Evolutionary conservation across 1,140 invertebrate genomes (phyloP).

Genomic region (Anastatus disparis): DNA sequence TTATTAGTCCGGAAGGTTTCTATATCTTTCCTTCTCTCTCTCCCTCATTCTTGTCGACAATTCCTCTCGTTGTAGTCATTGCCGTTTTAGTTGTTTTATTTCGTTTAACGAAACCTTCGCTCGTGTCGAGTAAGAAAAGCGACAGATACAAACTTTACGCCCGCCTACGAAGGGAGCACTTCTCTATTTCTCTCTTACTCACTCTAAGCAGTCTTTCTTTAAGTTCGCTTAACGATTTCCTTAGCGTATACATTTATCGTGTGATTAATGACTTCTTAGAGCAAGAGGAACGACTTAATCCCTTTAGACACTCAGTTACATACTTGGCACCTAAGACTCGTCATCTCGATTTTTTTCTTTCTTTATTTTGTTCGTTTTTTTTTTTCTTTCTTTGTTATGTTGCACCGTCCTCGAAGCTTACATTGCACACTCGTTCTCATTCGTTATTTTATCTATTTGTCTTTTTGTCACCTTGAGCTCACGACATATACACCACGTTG

Average conservation of each 20-base stretch:
- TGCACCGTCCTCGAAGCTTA: not conserved
- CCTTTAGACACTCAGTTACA: constrained; percentile 47
- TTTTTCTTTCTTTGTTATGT: not conserved
- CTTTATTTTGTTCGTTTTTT: not conserved
- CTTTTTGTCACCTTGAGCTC: constrained; percentile 13
- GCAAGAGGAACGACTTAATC: constrained; percentile 56
- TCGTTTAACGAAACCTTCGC: too few relatives aligned
- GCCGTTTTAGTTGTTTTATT: too few relatives aligned
- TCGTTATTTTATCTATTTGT: constrained; percentile 19
- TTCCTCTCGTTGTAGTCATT: not conserved
- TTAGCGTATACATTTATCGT: constrained; percentile 51
- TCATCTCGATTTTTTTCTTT: constrained; percentile 24
- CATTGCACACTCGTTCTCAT: too few relatives aligned
- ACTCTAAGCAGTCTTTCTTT: too few relatives aligned
- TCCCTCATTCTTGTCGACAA: constrained; percentile 17
- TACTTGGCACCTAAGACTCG: constrained; percentile 18
- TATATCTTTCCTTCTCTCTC: constrained; percentile 25
- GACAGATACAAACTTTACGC: constrained; percentile 43
- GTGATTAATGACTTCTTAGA: constrained; percentile 57
- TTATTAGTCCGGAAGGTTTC: constrained; percentile 51
- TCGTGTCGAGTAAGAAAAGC: too few relatives aligned
- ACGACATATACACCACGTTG: too few relatives aligned
- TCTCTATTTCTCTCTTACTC: constrained; percentile 1
- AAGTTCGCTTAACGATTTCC: constrained; percentile 56
- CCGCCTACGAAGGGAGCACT: constrained; percentile 43